A percentile compares a stretch with the other conserved stretches of the same genome.
These are phyloP conservation scores for Heliconius aoede DNA, from an alignment of 2,888 invertebrate genomes.

Conservation along the genomic window DNA sequence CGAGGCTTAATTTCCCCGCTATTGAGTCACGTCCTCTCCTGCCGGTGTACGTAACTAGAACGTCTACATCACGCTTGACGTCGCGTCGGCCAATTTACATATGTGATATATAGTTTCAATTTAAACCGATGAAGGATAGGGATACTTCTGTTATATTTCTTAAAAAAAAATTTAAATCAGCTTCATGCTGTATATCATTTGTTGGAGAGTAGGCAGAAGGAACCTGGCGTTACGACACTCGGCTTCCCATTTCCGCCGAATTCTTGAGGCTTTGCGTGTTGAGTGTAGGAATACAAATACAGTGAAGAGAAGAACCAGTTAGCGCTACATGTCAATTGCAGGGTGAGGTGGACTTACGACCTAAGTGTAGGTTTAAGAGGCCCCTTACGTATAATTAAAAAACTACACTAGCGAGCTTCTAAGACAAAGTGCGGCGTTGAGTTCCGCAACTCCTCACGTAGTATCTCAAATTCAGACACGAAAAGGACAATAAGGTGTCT, in stretches of 20 bases:
- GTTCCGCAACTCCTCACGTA: not conserved
- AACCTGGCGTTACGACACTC: no score
- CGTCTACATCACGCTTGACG: constrained; percentile 16
- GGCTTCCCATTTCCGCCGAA: no score
- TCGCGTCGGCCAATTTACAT: constrained; percentile 22
- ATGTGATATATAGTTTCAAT: not conserved
- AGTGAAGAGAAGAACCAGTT: no score
- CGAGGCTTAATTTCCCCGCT: constrained; percentile 20
- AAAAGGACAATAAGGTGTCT: not conserved
- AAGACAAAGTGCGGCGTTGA: not conserved
- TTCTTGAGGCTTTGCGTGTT: no score
- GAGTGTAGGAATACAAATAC: no score
- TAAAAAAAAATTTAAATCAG: no score
- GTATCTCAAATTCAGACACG: not conserved
- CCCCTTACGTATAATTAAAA: no score
- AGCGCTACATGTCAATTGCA: no score
- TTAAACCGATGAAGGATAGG: not conserved
- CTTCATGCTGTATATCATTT: no score
- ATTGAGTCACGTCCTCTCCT: constrained; percentile 21
- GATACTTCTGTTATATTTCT: not conserved
- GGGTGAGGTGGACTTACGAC: no score
- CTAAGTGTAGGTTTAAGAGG: no score
- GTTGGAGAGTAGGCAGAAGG: no score
- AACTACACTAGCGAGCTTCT: not conserved
- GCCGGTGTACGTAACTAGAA: constrained; percentile 7